Base-by-base conservation (phyloP, 2,797 vertebrate species). In the Crenuchus spilurus region DNA sequence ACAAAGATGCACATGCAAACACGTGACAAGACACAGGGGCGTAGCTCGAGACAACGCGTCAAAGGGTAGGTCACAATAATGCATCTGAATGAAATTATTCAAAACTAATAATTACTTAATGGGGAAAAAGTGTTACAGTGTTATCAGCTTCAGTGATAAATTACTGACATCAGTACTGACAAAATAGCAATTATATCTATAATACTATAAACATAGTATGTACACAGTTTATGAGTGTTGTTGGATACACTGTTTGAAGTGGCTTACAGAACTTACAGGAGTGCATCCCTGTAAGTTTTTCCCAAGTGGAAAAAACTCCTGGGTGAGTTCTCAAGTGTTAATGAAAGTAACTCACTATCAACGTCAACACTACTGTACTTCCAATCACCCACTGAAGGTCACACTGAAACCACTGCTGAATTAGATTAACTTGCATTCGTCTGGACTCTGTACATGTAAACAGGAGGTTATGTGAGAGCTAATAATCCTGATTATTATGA, bases 401-500 rank as follows among this genome's bases (percentile, higher is more conserved):
- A 55, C 63, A 69, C 68, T 44, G 67, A 77, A 62, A 28, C 14
- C 57, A 62, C 66, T 6, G 13, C 22, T 39, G 13, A 73, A 81
- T 81, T 72, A 0, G 35, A 77, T 82, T 82, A 82, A 77, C 69
- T 72, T 58, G 37, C 37, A 71, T 80, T 82, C 42, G 62, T 80
- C 52, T 80, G 64, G 24, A 22, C 26, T 69, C 68, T 55, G 68
- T 70, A 67, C 70, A 82, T 80, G 80, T 77, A 82, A 82, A 82
- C 80, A 82, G 80, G 80, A 82, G 75, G 78, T 71, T 18, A 72
- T 70, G 51, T 18, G 28, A 77, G 46, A 58, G 70, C 33, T 79
- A 80, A 77, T 82, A 77, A 72, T 35, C 58, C 63, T 77, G 77
- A 80, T 80, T 70, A 69, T 80, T 80, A 67, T 52, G 71, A 75